Base-by-base conservation (phyloP, 1,140 invertebrate genomes). In the Chelonus insularis region DNA sequence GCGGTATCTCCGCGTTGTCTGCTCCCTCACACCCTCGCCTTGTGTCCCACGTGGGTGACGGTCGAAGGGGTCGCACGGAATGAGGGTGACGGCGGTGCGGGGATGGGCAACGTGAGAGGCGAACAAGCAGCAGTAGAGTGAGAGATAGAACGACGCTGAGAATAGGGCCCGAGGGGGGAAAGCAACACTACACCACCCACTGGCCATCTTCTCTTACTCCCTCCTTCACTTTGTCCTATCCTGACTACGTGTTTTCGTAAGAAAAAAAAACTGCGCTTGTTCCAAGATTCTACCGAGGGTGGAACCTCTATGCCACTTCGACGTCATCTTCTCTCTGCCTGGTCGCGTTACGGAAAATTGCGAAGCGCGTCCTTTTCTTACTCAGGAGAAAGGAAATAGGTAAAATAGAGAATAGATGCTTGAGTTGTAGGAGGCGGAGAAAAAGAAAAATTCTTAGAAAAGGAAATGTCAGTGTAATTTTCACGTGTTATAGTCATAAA, bases 21-120 rank as follows among this genome's bases (percentile, higher is more conserved):
- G 73, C 69, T 70, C 71, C 71, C 74, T 75, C 74, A 75, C 72
- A 75, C 73, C 72, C 73, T 71, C 69, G 73, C 65, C 72, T 70
- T 72, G 70, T 70, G 71, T 73, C 67, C 65, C 67, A 72, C 75
- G 72, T 73, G 71, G 72, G 71, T 72, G 74, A 69, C 70, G 72
- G 71, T 76, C 75, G 76, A 78, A 78, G 76, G 75, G 76, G 74
- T 78, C 75, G 74, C 66, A 70, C 69, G 72, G 73, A 77, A 72
- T 68, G 73, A 75, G 67, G 74, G 73, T 71, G 72, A 72, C 68
- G 25, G 25, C 25, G 25, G 25, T 7, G 71, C 66, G 58, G 32
- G 62, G 64, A 69, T 63, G 68, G 56, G 37, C 57, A 52, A 50
- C 34, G 55, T 34, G 34, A 55, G 52, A 29, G 20, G 37, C 12